Evolutionary conservation across 1,140 invertebrate genomes (phyloP), one percentile per base, ranked within the genome.

Genomic region (Protaetia brevitarsis): DNA sequence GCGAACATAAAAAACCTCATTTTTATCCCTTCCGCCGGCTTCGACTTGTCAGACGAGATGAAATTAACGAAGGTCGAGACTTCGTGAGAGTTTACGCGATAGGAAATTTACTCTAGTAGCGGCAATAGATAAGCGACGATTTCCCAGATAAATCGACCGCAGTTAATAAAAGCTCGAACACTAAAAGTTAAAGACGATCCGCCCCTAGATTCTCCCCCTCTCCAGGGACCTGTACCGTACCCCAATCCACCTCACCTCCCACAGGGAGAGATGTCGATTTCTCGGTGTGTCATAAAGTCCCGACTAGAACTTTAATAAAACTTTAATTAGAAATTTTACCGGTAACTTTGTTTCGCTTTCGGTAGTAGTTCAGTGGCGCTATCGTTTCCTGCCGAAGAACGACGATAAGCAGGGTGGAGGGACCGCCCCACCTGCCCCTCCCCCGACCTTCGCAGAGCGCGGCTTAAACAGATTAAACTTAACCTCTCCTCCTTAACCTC

Each of bases 251-350:
- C 16, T 37, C 34, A 37, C 11, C 11, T 3, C 34, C 11, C 2
- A 37, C 5, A 3, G 34, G 34, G 34, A 7, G 3, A 37, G 11
- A 11, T 37, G 3, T 16, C 10, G 11, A 11, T 37, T 51, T 19
- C 19, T 1, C 41, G 19, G 16, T 13, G 13, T 7, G 63, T 67
- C 66, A 59, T 67, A 67, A 67, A 63, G 66, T 59, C 41, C n/a
- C 58, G 64, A 67, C 61, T 67, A 67, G 58, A 63, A 67, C 41
- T 67, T 67, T 65, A 68, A 68, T 68, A 68, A 68, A 68, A 68
- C 56, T 68, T 68, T 65, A 68, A 68, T 68, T 68, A 68, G 63
- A 65, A 65, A 60, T 65, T 65, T 65, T 23, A 10, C 41, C 41
- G 2, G 2, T 23, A 51, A 51, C 41, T 51, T 51, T 23, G 19